Evolutionary conservation across 2,797 vertebrate genomes (phyloP).

Genomic region (Pagetopsis macropterus): DNA sequence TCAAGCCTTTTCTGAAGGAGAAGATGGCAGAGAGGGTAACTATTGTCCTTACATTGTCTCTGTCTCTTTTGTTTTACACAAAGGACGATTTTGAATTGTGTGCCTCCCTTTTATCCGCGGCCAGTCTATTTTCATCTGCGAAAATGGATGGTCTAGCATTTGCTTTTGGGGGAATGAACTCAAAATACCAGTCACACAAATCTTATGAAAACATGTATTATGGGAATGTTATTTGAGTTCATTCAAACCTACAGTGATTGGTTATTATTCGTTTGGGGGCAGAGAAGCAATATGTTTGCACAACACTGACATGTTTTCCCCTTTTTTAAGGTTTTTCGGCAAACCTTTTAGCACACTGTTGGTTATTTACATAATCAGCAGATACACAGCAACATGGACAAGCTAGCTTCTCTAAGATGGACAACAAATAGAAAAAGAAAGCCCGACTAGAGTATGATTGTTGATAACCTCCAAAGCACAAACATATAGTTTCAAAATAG

Average conservation of each 20-base stretch:
- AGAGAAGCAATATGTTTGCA: not conserved
- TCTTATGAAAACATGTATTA: not conserved
- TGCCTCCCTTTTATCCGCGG: slow-evolving; percentile 20
- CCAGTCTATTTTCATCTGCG: slow-evolving; percentile 26
- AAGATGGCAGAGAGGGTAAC: slow-evolving; percentile 98
- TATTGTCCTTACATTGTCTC: slow-evolving; percentile 39
- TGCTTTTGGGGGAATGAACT: slow-evolving; percentile 30
- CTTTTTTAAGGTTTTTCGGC: not conserved
- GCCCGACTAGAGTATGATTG: too few relatives aligned
- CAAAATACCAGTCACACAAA: slow-evolving; percentile 12
- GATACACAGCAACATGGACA: not conserved
- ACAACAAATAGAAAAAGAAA: too few relatives aligned
- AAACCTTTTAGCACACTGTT: not conserved
- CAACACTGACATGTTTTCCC: not conserved
- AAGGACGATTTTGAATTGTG: slow-evolving; percentile 20
- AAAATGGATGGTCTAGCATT: not conserved
- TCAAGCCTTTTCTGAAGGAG: slow-evolving; percentile 98
- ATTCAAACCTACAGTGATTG: not conserved
- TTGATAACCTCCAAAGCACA: too few relatives aligned
- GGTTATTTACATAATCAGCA: not conserved
- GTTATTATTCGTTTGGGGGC: not conserved
- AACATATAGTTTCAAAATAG: too few relatives aligned
- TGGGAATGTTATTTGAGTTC: not conserved
- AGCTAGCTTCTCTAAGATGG: too few relatives aligned
- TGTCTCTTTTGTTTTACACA: slow-evolving; percentile 41